Percentiles rank a stretch among this genome's conserved stretches.
phyloP scores from a whole-genome alignment of 2,113 vertebrate genomes.

The Chauna torquata region DNA sequence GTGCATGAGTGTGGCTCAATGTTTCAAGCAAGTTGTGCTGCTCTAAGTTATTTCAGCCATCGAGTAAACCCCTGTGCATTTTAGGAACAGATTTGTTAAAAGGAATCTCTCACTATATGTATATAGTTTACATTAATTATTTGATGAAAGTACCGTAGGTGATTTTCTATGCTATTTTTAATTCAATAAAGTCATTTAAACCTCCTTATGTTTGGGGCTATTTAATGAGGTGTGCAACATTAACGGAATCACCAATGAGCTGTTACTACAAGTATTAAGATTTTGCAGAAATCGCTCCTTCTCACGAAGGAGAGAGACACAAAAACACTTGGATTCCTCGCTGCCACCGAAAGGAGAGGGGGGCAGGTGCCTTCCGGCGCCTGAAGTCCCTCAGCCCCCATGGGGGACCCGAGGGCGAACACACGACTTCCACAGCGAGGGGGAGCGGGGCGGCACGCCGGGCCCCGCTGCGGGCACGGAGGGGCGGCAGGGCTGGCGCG shows the following conservation, averaged over 20 bases:
- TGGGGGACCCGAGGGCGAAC: neutral
- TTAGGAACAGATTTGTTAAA: slow-evolving; percentile 37
- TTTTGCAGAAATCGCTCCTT: slow-evolving; percentile 3
- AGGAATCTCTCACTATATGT: slow-evolving; percentile 21
- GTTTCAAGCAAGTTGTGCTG: slow-evolving; percentile 36
- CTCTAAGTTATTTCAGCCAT: slow-evolving; percentile 55
- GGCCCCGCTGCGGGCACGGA: neutral
- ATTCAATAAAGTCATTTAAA: slow-evolving; percentile 69
- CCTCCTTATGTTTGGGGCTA: slow-evolving; percentile 56
- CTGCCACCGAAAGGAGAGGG: neutral
- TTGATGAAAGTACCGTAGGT: slow-evolving; percentile 62
- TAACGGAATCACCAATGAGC: slow-evolving; percentile 59
- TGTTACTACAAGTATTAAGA: neutral
- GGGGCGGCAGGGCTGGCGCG: neutral
- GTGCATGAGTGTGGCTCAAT: slow-evolving; percentile 21
- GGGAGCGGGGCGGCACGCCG: neutral
- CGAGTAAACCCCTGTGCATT: slow-evolving; percentile 56
- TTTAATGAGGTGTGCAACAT: slow-evolving; percentile 54
- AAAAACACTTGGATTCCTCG: neutral
- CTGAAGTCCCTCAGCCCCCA: neutral
- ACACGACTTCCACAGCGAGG: neutral
- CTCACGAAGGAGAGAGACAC: neutral
- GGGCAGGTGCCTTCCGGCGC: neutral
- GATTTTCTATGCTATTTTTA: slow-evolving; percentile 68
- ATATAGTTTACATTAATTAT: slow-evolving; percentile 63